Base-by-base conservation (phyloP, 2,888 invertebrate genomes). In the Junonia oenone region DNA sequence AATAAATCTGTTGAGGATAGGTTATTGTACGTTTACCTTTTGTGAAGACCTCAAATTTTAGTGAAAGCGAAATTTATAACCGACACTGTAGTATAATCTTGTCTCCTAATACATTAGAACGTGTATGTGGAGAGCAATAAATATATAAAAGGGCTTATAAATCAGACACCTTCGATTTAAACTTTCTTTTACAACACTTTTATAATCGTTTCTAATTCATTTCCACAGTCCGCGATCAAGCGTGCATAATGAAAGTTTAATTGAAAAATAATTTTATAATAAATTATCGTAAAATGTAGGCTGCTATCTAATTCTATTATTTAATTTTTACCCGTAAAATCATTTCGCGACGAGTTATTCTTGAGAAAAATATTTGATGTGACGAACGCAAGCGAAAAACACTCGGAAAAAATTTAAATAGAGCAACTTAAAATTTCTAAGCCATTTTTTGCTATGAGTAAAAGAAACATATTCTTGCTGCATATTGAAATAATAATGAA, bases 111-210 rank as follows among this genome's bases (percentile, higher is more conserved):
- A 22, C 26, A 40, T 48, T 29, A 6, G 11, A 31, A 31, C 46
- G 19, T 13, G 35, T 45, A 15, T 43, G 17, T 19, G 11, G 17
- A 45, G 45, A 29, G 38, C 38, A 43, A 56, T 58, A 58, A 61
- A 62, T 59, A 55, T 43, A 33, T 45, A 76, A 82, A 83, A 83
- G 82, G 81, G 80, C 72, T 69, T 77, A 80, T 81, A 80, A 76
- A 79, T 62, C 58, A 75, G 73, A 71, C 72, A 68, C 68, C 71
- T 74, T 75, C 71, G 64, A 68, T 72, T 71, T 68, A 58, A 78
- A 81, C 81, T 81, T 84, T 82, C 80, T 78, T 78, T 74, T 68
- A 70, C 68, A 67, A 69, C 71, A 69, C 72, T 73, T 71, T 67
- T 65, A 71, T 69, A 67, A 67, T 67, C 65, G 67, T 69, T 70